Evolutionary conservation across 1,140 invertebrate species (phyloP).

Genomic region (Idris sp.): DNA sequence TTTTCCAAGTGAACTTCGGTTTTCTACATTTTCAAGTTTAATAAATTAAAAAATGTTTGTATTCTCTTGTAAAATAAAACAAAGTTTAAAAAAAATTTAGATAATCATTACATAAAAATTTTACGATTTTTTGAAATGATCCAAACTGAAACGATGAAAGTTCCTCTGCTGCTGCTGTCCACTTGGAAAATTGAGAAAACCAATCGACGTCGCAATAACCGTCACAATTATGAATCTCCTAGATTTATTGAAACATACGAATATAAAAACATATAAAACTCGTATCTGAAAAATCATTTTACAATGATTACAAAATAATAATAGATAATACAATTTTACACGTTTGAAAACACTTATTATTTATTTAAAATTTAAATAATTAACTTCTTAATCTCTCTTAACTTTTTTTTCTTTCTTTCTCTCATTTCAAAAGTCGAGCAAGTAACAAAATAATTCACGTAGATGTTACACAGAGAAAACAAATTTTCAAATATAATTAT

Average conservation of each 20-base stretch:
- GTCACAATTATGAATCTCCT: constrained; percentile 49
- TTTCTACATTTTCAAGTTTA: too few relatives aligned
- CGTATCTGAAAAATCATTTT: constrained; percentile 49
- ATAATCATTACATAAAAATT: too few relatives aligned
- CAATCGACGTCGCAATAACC: constrained; percentile 38
- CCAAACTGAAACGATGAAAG: too few relatives aligned
- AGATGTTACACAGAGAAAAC: constrained; percentile 39
- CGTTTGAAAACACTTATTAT: constrained; percentile 57
- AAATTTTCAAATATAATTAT: constrained; percentile 32
- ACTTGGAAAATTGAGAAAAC: neutral
- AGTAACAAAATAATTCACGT: constrained; percentile 36
- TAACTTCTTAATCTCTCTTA: constrained; percentile 37
- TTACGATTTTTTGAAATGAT: too few relatives aligned
- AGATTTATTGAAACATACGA: constrained; percentile 59
- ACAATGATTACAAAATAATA: constrained; percentile 59
- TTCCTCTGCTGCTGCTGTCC: too few relatives aligned
- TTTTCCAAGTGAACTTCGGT: too few relatives aligned
- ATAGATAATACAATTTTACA: constrained; percentile 58
- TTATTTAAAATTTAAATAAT: constrained; percentile 62
- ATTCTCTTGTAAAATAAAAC: too few relatives aligned
- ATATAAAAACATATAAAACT: constrained; percentile 62
- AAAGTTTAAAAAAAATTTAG: too few relatives aligned
- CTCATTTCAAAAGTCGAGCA: constrained; percentile 37
- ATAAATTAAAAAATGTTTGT: too few relatives aligned
- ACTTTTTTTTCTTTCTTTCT: constrained; percentile 6